Evolutionary conservation across 2,797 vertebrate genomes (phyloP), one percentile per base, ranked within the genome.

Genomic region (Tenualosa ilisha): DNA sequence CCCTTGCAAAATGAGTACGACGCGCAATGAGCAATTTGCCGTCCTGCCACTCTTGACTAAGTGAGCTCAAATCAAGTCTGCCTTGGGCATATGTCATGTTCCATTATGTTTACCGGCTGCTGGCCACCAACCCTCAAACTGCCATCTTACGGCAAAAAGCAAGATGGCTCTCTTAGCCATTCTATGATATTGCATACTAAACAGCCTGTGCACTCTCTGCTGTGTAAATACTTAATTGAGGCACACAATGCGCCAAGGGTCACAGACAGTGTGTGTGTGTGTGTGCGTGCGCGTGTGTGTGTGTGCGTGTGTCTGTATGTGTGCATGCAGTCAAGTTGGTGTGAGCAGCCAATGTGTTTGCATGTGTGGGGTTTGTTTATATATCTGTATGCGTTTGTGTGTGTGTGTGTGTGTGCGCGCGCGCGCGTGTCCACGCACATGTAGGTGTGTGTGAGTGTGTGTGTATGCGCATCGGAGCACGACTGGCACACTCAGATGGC

Each of bases 371-470:
- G 31, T 79, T 40, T 79, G 37, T 79, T 17, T 79, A 40, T 79
- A 12, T 72, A 13, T 72, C 12, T 40, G 65, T 72, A 12, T 40
- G 65, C 40, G 31, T 72, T 31, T 72, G 37, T 22, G 17, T 72
- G 31, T 40, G 65, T 72, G 31, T 72, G 65, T 72, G 37, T 22
- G 17, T 61, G 59, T 61, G 59, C 8, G 24, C 26, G 24, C 37
- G n/a, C 37, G n/a, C 7, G 63, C 37, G n/a, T 37, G 61, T 65
- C 22, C n/a, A 0, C 24, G 0, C 24, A n/a, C n/a, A n/a, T 65
- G 22, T 65, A n/a, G n/a, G 61, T 65, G 24, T 24, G 65, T 75
- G 68, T 72, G 31, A 40, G 37, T 79, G 72, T 79, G 37, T 79
- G 72, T 79, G 37, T 43, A 37, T 20, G 72, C 22, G 37, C 3